These are phyloP conservation scores for Corvus cornix DNA, from an alignment of 2,113 vertebrate genomes.

Conservation along the genomic window DNA sequence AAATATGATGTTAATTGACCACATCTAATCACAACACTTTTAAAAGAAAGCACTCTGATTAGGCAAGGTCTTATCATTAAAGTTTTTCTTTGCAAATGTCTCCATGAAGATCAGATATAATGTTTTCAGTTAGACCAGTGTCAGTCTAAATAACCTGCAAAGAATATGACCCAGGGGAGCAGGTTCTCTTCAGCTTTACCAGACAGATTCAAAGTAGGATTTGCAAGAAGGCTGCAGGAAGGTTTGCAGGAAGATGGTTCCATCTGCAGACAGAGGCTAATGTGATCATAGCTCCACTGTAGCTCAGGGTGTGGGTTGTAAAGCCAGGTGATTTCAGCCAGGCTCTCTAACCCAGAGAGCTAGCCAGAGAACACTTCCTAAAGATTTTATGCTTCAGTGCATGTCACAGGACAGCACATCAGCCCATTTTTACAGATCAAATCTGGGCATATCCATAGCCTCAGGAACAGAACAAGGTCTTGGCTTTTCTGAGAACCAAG, in stretches of 20 bases:
- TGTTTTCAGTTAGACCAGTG: neutral
- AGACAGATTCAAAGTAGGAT: neutral
- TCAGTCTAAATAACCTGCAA: neutral
- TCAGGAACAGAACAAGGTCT: neutral
- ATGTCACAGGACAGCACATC: accelerated
- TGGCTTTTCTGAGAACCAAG: neutral
- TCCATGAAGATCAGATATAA: neutral
- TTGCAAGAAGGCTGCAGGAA: neutral
- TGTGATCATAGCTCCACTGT: accelerated
- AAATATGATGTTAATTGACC: neutral
- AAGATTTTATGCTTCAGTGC: neutral
- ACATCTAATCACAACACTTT: neutral
- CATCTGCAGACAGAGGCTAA: neutral
- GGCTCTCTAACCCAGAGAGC: neutral
- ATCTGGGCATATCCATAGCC: accelerated
- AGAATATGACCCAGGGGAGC: neutral
- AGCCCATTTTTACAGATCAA: neutral
- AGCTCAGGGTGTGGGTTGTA: neutral
- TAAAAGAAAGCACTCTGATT: neutral
- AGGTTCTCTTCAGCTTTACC: neutral
- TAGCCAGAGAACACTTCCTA: neutral
- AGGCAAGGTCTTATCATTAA: neutral
- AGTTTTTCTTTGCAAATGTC: neutral
- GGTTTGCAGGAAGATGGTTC: neutral
- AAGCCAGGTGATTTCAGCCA: neutral